Evolutionary conservation across 2,888 invertebrate genomes (phyloP).

Genomic region (Leptura quadrifasciata): DNA sequence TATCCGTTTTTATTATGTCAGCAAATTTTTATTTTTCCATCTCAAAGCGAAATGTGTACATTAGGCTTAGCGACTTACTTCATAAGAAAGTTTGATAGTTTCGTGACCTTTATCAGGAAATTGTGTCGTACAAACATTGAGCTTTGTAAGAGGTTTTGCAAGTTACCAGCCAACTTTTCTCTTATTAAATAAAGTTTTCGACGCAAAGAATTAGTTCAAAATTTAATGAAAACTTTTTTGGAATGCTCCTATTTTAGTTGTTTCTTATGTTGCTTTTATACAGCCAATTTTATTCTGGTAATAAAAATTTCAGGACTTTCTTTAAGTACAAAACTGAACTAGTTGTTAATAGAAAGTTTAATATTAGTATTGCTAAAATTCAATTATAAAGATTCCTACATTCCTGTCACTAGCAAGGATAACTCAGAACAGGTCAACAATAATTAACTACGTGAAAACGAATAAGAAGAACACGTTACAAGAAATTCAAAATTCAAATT

Average conservation of each 20-base stretch:
- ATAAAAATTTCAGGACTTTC: too few species aligned
- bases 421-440: too few species aligned
- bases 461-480: too few species aligned
- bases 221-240: constrained; percentile 7
- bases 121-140: constrained; percentile 21
- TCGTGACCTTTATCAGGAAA: constrained; percentile 15
- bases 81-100: constrained; percentile 27
- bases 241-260: background rate
- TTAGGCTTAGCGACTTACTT: constrained; percentile 9
- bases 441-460: too few species aligned
- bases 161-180: constrained; percentile 7
- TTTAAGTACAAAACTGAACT: too few species aligned
- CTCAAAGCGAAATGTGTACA: constrained; percentile 10
- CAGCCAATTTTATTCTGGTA: background rate
- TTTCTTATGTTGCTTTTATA: background rate
- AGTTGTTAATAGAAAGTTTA: too few species aligned
- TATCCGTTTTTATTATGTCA: constrained; percentile 9
- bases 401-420: too few species aligned
- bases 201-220: constrained; percentile 2
- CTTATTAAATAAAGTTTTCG: constrained; percentile 35
- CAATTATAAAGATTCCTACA: too few species aligned
- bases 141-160: constrained; percentile 7
- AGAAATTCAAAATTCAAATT: too few species aligned
- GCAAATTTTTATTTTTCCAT: constrained; percentile 11
- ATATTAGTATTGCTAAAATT: too few species aligned